Conservation (phyloP, 1,140 invertebrate genomes). For the Trichomalopsis sarcophagae region DNA sequence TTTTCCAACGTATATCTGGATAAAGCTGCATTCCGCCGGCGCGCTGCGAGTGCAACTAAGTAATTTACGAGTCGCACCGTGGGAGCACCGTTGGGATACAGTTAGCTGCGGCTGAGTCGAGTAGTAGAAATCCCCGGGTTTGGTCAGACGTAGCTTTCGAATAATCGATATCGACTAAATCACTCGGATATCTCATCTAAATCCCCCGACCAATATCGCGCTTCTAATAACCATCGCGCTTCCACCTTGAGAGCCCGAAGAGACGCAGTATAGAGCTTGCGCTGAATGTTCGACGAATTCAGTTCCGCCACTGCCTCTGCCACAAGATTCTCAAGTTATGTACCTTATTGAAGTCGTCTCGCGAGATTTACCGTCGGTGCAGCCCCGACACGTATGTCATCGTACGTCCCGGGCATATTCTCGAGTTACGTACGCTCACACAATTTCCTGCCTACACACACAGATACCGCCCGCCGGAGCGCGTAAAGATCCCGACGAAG, state of each 20-base stretch:
- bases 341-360: slow-evolving; percentile 1
- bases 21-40: neutral
- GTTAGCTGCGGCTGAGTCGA: neutral
- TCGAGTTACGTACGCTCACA: no score
- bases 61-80: neutral
- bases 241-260: no score
- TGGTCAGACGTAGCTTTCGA: neutral
- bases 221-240: neutral
- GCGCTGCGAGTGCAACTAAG: neutral
- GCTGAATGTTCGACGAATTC: neutral
- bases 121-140: neutral
- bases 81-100: neutral
- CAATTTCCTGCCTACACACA: no score
- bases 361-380: neutral
- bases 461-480: neutral
- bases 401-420: neutral
- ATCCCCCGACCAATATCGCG: neutral
- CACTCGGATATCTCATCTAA: neutral
- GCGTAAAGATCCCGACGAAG: neutral
- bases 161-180: slow-evolving; percentile 5
- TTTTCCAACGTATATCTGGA: neutral
- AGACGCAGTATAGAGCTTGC: neutral
- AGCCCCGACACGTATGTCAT: neutral
- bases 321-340: neutral
- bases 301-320: neutral